These are phyloP conservation scores for Drosophila arawakana DNA, from an alignment of 1,140 invertebrate species.

Conservation along the genomic window DNA sequence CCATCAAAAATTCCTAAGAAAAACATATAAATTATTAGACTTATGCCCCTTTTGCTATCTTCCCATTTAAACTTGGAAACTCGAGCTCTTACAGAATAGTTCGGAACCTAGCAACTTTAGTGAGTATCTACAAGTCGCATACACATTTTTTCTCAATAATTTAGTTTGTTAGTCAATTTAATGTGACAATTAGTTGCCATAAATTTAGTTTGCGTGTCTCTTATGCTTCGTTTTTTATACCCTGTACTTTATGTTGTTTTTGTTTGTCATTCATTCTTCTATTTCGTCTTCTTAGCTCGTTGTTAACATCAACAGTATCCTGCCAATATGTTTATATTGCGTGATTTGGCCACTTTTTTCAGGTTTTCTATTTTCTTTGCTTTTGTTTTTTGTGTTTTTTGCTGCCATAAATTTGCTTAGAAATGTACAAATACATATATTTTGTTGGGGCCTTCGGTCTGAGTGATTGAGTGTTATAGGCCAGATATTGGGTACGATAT, in stretches of 20 bases:
- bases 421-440: constrained; percentile 37
- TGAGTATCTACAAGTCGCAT: neutral
- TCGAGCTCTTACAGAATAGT: too few species aligned
- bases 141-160: neutral
- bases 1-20: too few species aligned
- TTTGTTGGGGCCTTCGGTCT: constrained; percentile 5
- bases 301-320: constrained; percentile 44
- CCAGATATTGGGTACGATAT: constrained; percentile 22
- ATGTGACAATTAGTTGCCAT: constrained; percentile 51
- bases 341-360: constrained; percentile 48
- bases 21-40: too few species aligned
- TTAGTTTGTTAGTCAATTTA: constrained; percentile 31
- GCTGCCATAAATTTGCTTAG: constrained; percentile 32
- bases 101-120: neutral
- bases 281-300: constrained; percentile 2
- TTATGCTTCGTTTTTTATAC: neutral
- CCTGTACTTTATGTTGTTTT: neutral
- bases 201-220: constrained; percentile 40
- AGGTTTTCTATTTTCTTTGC: neutral
- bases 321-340: constrained; percentile 32
- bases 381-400: neutral
- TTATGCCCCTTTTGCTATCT: too few species aligned
- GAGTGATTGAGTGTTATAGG: constrained; percentile 32
- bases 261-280: neutral
- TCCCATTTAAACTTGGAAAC: too few species aligned